Conservation (phyloP, 2,888 invertebrate genomes). For the Scaptomyza polygonia region DNA sequence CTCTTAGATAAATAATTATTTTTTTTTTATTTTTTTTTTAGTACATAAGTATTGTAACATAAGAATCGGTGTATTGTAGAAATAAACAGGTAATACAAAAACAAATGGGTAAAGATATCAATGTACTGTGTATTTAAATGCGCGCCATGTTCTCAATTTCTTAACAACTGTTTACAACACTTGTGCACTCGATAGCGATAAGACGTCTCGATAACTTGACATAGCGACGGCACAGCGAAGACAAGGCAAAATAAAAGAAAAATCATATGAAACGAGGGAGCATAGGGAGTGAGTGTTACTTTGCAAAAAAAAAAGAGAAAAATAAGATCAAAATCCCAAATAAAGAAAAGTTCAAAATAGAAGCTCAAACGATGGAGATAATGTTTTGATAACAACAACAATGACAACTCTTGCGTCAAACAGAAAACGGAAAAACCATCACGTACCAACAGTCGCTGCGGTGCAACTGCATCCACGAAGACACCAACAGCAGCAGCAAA, state of each 20-base stretch:
- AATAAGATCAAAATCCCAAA: slow-evolving; percentile 52
- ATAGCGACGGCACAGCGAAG: slow-evolving; percentile 59
- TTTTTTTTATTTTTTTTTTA: slow-evolving; percentile 35
- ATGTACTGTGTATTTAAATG: slow-evolving; percentile 6
- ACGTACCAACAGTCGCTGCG: slow-evolving; percentile 41
- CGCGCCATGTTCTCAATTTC: slow-evolving; percentile 17
- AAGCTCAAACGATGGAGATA: slow-evolving; percentile 41
- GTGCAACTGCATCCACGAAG: slow-evolving; percentile 57
- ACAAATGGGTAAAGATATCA: neutral
- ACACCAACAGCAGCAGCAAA: slow-evolving; percentile 33
- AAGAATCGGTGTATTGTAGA: slow-evolving; percentile 26
- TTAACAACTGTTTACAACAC: slow-evolving; percentile 24
- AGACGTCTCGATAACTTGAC: slow-evolving; percentile 39
- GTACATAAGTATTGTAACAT: slow-evolving; percentile 12
- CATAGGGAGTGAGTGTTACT: slow-evolving; percentile 64
- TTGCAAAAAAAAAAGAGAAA: slow-evolving; percentile 58
- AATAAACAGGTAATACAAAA: slow-evolving; percentile 25
- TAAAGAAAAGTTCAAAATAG: slow-evolving; percentile 58
- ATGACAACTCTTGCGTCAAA: slow-evolving; percentile 46
- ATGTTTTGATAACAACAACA: slow-evolving; percentile 48
- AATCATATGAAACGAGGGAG: slow-evolving; percentile 65
- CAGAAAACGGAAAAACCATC: slow-evolving; percentile 49
- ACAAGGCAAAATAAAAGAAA: slow-evolving; percentile 68
- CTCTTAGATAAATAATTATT: slow-evolving; percentile 26
- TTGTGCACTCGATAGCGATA: slow-evolving; percentile 34